Base-by-base conservation (phyloP, 2,888 invertebrate species). In the Myathropa florea region DNA sequence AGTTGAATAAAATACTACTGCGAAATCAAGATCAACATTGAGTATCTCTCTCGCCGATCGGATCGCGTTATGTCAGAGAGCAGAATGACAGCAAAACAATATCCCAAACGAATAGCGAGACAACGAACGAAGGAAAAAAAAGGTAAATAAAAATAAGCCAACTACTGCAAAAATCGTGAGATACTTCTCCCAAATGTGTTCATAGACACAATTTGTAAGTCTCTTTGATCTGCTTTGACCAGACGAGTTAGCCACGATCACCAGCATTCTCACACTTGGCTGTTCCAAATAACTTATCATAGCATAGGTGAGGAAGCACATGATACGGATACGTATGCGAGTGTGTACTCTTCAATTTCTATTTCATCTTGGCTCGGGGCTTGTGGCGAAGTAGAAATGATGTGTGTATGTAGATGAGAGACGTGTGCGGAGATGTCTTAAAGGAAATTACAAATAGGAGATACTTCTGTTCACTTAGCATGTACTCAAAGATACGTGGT, bases 81-180 rank as follows among this genome's bases (percentile, higher is more conserved):
- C 24, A 21, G 70, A 63, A 72, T 64, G 14, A 14, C 24, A 26
- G 30, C 46, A 46, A 7, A 53, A 78, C 59, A 9, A 57, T 23
- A 63, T 36, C 4, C 28, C 4, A 59, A 30, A 55, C 9, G 23
- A 59, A 65, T 57, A 65, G 26, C 23, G 53, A 73, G 4, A 39
- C 53, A 55, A 73, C 33, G 57, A 59, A 53, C 28, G 39, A 30
- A 72, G 9, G 12, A 26, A n/a, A 3, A 67, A 28, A 18, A 53
- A 67, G 12, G 53, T 12, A 14, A 23, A 57, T 24, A 70, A 55
- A 53, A 14, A 53, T 23, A 30, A 26, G 36, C 36, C 36, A 23
- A 73, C 76, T 67, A 80, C 30, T 64, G 71, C 71, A 79, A 64
- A 79, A 57, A 36, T 79, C 59, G 57, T 71, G 71, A 71, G 78